A percentile compares a stretch with the other conserved stretches of the same genome.
Evolutionary conservation across 35 echinoderm and acorn worm species (phyloP).

Genomic region (Ophioderma brevispina): DNA sequence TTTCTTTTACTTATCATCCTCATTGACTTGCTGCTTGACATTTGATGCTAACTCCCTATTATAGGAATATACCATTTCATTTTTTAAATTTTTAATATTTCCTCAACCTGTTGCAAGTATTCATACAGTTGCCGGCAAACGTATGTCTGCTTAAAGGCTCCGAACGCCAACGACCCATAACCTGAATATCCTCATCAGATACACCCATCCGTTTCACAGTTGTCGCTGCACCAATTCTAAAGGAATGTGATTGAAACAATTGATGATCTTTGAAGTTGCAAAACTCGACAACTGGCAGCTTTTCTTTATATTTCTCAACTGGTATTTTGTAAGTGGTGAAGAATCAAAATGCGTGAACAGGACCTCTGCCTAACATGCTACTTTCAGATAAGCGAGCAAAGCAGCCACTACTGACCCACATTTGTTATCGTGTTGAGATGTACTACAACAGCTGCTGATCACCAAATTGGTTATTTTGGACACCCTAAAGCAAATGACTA

Average conservation of each 20-base stretch:
- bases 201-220: conserved; percentile 22
- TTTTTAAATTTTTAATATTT: too few species aligned
- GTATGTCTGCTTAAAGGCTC: neutral
- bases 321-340: neutral
- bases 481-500: neutral
- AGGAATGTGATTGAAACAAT: conserved; percentile 16
- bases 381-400: too few species aligned
- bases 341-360: neutral
- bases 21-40: too few species aligned
- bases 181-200: conserved; percentile 18
- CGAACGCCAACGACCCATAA: conserved; percentile 37
- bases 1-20: too few species aligned
- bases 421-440: neutral
- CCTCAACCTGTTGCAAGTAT: too few species aligned
- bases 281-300: neutral
- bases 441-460: neutral
- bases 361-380: neutral
- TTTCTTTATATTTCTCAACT: neutral
- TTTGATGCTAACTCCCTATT: too few species aligned
- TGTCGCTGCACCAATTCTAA: conserved; percentile 48
- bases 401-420: too few species aligned
- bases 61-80: too few species aligned
- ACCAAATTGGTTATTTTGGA: neutral
- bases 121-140: too few species aligned
- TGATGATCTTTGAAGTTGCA: neutral